Evolutionary conservation across 2,113 vertebrate species (phyloP).

Genomic region (Castor canadensis): DNA sequence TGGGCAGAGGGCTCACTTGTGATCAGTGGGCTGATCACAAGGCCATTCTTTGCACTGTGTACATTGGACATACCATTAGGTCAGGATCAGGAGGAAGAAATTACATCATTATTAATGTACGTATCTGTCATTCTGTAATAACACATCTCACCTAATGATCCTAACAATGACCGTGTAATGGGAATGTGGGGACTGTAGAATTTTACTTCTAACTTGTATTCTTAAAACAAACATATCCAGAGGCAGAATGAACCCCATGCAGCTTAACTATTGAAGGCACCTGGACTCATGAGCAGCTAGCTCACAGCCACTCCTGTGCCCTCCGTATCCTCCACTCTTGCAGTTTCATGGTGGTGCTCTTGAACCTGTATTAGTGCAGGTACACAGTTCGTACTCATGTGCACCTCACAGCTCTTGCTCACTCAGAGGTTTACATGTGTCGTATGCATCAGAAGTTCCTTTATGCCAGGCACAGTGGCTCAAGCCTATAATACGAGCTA

Average conservation of each 20-base stretch:
- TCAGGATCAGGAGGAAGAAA: conserved; percentile 28
- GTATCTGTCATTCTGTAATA: background rate
- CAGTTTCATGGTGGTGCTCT: no score
- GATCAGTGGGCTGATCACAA: background rate
- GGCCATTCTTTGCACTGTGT: background rate
- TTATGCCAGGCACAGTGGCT: background rate
- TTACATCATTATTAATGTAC: conserved; percentile 31
- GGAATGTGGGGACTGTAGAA: background rate
- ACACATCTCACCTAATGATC: background rate
- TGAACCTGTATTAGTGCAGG: background rate
- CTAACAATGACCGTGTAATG: background rate
- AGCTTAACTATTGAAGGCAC: background rate
- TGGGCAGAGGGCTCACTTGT: background rate
- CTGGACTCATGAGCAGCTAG: background rate
- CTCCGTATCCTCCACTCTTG: background rate
- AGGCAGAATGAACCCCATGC: background rate
- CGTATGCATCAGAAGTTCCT: no score
- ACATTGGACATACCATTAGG: background rate
- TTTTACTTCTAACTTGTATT: conserved; percentile 3
- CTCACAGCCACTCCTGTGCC: background rate
- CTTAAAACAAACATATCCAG: background rate
- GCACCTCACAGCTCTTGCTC: background rate
- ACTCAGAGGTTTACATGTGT: background rate
- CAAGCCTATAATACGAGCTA: no score
- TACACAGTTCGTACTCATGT: background rate